These are phyloP conservation scores for Cynodonichthys magdalenae DNA, from an alignment of 2,797 vertebrate species.

Conservation along the genomic window DNA sequence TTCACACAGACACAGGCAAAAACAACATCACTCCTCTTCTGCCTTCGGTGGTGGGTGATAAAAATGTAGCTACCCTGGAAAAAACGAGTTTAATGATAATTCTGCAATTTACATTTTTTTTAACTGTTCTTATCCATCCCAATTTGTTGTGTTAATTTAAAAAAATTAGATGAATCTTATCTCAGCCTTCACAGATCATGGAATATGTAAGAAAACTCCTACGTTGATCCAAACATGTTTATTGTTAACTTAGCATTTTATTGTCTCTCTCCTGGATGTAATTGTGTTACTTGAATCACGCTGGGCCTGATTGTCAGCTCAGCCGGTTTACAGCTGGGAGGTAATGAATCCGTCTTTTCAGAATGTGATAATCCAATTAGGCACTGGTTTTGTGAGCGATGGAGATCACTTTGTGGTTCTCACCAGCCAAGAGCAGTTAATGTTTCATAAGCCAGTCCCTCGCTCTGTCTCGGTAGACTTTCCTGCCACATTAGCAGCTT, in stretches of 20 bases:
- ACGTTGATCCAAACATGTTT: neutral
- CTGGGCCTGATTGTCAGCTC: slow-evolving; percentile 49
- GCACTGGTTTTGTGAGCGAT: slow-evolving; percentile 51
- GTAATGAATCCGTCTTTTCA: slow-evolving; percentile 63
- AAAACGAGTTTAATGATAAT: neutral
- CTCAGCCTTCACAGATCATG: neutral
- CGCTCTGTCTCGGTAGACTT: slow-evolving; percentile 13
- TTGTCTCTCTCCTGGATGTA: slow-evolving; percentile 20
- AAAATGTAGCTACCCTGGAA: no score
- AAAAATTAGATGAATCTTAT: neutral
- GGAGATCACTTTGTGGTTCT: slow-evolving; percentile 44
- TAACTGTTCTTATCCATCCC: no score
- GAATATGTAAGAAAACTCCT: neutral
- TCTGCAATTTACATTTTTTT: neutral
- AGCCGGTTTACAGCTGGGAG: slow-evolving; percentile 59
- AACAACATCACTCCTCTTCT: no score
- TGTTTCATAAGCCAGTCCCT: slow-evolving; percentile 51
- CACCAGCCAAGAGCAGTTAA: slow-evolving; percentile 40
- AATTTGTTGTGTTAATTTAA: neutral
- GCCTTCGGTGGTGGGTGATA: no score
- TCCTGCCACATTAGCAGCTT: slow-evolving; percentile 23
- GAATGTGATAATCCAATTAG: slow-evolving; percentile 67
- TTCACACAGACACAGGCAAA: no score
- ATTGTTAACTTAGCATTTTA: slow-evolving; percentile 14
- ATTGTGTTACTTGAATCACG: slow-evolving; percentile 22